Base-by-base conservation (phyloP, 1,140 invertebrate species). In the Trichonephila inaurata region DNA sequence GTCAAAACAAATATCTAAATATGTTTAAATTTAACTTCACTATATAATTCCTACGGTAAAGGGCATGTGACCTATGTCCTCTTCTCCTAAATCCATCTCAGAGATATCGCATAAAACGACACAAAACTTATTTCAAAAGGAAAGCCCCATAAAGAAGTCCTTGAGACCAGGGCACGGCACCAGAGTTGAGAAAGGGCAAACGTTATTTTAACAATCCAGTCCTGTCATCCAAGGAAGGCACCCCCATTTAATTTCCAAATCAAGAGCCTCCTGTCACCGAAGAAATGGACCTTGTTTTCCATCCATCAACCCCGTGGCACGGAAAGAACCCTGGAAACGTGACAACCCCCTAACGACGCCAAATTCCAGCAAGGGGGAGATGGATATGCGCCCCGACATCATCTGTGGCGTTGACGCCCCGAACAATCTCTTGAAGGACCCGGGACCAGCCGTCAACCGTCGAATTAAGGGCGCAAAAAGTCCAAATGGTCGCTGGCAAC, bases 311-410 rank as follows among this genome's bases (percentile, higher is more conserved):
- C 60, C 12, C 58, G 21, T 82, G 82, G 28, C 44, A 85, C 61
- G 28, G 61, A 58, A 91, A 64, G 58, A 6, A 12, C 90, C 69
- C 81, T 51, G 14, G 82, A 58, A 92, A 87, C 91, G 91, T 92
- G 89, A 91, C 89, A 91, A 91, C 82, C 83, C 62, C 66, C 91
- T 92, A 92, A 92, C 91, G 91, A 92, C 51, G 91, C 82, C 91
- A 72, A 87, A 92, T 85, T 85, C 81, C 81, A 62, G 33, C 51
- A 64, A 64, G 83, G n/a, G 40, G 61, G 87, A 64, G 87, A 64
- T 60, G 89, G 89, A 51, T 77, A 72, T 33, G 72, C 89, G 66
- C 66, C 19, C 44, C 82, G 82, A 85, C 44, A 85, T 60, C 82
- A 51, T 85, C 40, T 44, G 21, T 66, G 64, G 64, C 64, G n/a